Conservation (phyloP, 2,113 vertebrate species). For the Antechinus stuartii region DNA sequence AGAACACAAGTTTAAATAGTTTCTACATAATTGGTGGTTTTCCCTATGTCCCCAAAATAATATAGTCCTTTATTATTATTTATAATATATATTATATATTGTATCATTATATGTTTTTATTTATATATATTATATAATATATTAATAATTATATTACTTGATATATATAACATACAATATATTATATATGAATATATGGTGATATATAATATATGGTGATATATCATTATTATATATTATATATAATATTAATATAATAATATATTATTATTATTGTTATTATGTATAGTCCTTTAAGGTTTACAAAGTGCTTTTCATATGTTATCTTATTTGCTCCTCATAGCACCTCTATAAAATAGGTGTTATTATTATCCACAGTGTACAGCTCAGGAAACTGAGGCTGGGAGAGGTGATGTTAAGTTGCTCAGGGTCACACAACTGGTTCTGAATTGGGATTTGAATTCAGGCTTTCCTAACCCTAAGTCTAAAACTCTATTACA, state of each 20-base stretch:
- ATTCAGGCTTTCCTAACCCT: not conserved
- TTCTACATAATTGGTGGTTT: not conserved
- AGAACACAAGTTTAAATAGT: not conserved
- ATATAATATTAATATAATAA: too few relatives aligned
- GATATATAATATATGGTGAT: too few relatives aligned
- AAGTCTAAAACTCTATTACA: not conserved
- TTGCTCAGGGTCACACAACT: not conserved
- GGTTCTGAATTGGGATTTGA: not conserved
- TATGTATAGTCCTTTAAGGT: not conserved
- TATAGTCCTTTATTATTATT: not conserved
- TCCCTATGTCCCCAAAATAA: not conserved
- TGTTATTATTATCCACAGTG: not conserved
- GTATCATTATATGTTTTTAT: too few relatives aligned
- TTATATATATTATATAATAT: too few relatives aligned
- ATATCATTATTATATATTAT: too few relatives aligned
- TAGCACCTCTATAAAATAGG: not conserved
- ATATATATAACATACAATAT: too few relatives aligned
- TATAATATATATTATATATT: too few relatives aligned
- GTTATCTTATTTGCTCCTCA: not conserved
- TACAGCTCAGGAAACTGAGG: not conserved
- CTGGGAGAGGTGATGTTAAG: not conserved
- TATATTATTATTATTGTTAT: too few relatives aligned
- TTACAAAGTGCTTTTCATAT: not conserved
- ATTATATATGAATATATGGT: too few relatives aligned
- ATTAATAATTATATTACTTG: too few relatives aligned